Evolutionary conservation across 1,140 invertebrate genomes (phyloP).

Genomic region (Listronotus bonariensis): DNA sequence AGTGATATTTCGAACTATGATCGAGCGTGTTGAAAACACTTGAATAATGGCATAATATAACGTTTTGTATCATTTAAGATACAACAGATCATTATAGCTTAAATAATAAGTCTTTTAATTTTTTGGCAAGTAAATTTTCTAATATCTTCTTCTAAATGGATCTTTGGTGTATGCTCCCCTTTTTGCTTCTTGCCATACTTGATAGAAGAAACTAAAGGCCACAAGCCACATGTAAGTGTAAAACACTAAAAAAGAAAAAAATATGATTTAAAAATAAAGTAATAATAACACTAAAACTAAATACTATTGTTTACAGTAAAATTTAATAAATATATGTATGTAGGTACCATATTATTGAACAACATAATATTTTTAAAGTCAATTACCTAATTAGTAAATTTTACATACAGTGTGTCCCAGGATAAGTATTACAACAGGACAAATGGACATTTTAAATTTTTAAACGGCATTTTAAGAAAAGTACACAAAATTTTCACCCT

Average conservation of each 20-base stretch:
- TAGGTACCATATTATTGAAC: neutral
- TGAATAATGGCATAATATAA: no score
- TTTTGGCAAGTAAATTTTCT: neutral
- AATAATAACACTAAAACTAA: neutral
- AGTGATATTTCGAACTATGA: no score
- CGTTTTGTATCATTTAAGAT: no score
- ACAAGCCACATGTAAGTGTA: conserved; percentile 78
- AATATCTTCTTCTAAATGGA: conserved; percentile 62
- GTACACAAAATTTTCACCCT: no score
- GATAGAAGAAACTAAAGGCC: conserved; percentile 76
- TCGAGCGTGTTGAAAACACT: no score
- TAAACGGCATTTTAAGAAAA: no score
- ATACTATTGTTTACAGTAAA: neutral
- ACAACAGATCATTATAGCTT: neutral
- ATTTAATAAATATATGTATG: neutral
- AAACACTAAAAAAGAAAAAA: conserved; percentile 61
- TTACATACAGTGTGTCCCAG: no score
- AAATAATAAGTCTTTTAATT: conserved; percentile 2
- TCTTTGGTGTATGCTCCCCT: conserved; percentile 67
- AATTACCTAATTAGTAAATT: neutral
- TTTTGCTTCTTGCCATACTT: conserved; percentile 70
- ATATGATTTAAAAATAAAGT: no score
- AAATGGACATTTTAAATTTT: no score
- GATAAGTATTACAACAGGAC: no score
- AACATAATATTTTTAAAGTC: neutral